Conservation (phyloP, 35 echinoderm and acorn worm species). For the Apostichopus japonicus region DNA sequence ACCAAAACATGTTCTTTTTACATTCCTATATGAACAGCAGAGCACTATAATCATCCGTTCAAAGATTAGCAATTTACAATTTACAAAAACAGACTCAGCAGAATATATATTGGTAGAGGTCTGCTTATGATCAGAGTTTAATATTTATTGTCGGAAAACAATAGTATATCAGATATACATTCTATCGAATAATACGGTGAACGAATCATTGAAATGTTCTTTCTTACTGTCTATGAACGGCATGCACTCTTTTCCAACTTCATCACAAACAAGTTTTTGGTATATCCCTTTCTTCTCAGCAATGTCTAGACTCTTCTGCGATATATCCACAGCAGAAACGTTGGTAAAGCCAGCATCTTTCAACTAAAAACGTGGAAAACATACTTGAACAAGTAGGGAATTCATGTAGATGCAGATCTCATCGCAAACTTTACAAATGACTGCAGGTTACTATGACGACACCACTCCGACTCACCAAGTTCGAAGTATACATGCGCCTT, state of each 20-base stretch:
- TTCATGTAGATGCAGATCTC: neutral
- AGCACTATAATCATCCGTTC: no score
- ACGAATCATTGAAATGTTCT: no score
- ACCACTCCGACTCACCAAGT: neutral
- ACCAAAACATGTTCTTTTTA: no score
- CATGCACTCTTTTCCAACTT: neutral
- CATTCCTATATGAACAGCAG: no score
- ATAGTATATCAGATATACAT: no score
- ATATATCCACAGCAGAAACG: neutral
- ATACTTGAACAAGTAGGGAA: neutral
- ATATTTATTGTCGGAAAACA: no score
- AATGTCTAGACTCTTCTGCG: neutral
- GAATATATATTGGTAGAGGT: no score
- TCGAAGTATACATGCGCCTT: neutral
- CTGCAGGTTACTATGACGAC: neutral
- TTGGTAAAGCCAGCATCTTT: neutral
- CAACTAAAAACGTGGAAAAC: neutral
- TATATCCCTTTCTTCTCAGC: conserved; percentile 1
- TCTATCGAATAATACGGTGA: no score
- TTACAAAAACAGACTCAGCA: no score
- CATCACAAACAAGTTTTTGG: neutral
- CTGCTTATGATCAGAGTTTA: no score
- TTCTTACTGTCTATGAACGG: neutral
- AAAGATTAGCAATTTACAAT: no score
- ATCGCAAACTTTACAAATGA: neutral